These are phyloP conservation scores for Magallana gigas DNA, from an alignment of 1,140 invertebrate species.

Conservation along the genomic window DNA sequence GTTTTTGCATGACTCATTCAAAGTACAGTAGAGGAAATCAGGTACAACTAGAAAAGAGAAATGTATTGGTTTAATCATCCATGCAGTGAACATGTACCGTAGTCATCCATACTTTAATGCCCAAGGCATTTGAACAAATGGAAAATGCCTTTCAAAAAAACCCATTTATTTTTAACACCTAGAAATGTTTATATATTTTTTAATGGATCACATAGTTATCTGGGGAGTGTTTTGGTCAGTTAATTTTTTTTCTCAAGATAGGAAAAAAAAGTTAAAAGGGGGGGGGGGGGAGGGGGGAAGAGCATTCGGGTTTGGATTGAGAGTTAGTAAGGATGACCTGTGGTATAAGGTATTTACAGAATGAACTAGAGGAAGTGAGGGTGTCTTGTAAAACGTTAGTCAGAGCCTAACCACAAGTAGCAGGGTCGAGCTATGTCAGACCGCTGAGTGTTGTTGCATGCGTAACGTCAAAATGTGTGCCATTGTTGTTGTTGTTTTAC, in stretches of 20 bases:
- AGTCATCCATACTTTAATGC: too few relatives aligned
- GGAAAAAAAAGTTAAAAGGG: too few relatives aligned
- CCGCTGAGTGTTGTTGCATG: not conserved
- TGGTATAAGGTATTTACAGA: not conserved
- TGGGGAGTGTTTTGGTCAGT: too few relatives aligned
- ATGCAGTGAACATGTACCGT: not conserved
- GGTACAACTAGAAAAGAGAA: conserved; percentile 3
- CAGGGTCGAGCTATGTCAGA: not conserved
- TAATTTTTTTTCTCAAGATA: too few relatives aligned
- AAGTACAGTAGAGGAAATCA: conserved; percentile 6
- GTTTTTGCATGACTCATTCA: conserved; percentile 15
- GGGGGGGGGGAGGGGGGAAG: too few relatives aligned
- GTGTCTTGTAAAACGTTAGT: not conserved
- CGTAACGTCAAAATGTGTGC: not conserved
- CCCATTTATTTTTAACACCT: too few relatives aligned
- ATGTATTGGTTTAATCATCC: conserved; percentile 10
- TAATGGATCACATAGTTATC: too few relatives aligned
- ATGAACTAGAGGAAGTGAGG: not conserved
- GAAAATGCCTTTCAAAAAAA: too few relatives aligned
- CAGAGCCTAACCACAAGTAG: not conserved
- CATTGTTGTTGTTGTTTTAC: not conserved
- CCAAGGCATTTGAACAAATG: too few relatives aligned
- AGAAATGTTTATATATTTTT: too few relatives aligned
- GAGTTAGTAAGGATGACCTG: too few relatives aligned
- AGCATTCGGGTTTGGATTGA: too few relatives aligned